phyloP scores from a whole-genome alignment of 2,888 invertebrate species.

The Odontocolon sp. region DNA sequence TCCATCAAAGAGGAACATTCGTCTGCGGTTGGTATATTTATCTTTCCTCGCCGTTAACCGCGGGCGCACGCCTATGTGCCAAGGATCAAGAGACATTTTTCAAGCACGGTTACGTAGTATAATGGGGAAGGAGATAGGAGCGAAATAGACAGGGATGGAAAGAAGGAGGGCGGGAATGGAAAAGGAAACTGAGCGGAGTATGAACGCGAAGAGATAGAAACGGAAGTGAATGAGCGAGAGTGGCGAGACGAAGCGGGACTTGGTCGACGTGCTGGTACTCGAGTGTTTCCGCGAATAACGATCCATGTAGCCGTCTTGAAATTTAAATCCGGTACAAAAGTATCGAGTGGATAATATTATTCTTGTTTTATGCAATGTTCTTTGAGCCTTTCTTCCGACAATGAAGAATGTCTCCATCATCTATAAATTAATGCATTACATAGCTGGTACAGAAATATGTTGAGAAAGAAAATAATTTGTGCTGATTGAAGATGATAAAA shows the following conservation, averaged over 20 bases:
- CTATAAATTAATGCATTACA: background rate
- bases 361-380: slow-evolving; percentile 40
- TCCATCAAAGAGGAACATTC: slow-evolving; percentile 53
- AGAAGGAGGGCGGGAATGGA: slow-evolving; percentile 4
- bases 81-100: slow-evolving; percentile 67
- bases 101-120: slow-evolving; percentile 64
- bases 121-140: slow-evolving; percentile 53
- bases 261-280: slow-evolving; percentile 27
- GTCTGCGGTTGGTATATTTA: slow-evolving; percentile 65
- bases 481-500: too few relatives aligned
- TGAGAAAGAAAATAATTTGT: too few relatives aligned
- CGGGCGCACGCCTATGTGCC: slow-evolving; percentile 29
- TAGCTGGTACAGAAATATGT: background rate
- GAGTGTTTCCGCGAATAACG: slow-evolving; percentile 63
- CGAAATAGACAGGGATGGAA: slow-evolving; percentile 6
- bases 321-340: slow-evolving; percentile 63
- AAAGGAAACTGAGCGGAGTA: slow-evolving; percentile 32
- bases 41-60: slow-evolving; percentile 67
- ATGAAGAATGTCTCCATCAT: slow-evolving; percentile 12
- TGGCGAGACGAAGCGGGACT: slow-evolving; percentile 35
- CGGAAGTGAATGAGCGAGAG: background rate
- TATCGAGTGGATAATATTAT: slow-evolving; percentile 57
- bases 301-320: slow-evolving; percentile 60
- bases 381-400: slow-evolving; percentile 34
- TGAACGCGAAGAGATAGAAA: slow-evolving; percentile 35